Evolutionary conservation across 2,797 vertebrate genomes (phyloP).

Genomic region (Clamator glandarius): DNA sequence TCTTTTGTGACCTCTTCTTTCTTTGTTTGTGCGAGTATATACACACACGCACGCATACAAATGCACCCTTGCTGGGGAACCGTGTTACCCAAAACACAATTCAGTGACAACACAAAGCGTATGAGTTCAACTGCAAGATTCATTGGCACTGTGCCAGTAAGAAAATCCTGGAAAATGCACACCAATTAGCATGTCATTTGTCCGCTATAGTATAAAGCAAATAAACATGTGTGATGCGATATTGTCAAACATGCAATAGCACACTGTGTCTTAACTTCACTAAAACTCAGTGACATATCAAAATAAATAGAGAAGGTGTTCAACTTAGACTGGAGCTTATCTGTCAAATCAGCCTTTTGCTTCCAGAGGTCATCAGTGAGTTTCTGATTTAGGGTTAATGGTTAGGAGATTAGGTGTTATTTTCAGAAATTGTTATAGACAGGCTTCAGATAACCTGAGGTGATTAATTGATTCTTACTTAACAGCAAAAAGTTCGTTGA

Average conservation of each 20-base stretch:
- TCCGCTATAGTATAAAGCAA: neutral
- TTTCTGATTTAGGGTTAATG: neutral
- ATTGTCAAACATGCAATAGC: neutral
- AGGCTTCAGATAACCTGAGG: neutral
- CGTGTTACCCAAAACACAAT: neutral
- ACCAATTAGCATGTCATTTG: neutral
- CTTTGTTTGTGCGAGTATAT: neutral
- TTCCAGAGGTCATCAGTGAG: neutral
- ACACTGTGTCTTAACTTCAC: neutral
- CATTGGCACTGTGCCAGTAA: neutral
- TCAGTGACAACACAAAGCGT: neutral
- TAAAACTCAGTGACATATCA: neutral
- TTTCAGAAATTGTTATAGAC: neutral
- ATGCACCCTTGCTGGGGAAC: neutral
- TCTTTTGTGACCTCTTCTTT: neutral
- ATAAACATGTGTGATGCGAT: neutral
- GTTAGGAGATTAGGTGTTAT: neutral
- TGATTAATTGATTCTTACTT: neutral
- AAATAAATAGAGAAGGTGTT: neutral
- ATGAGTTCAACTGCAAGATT: neutral
- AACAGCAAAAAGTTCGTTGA: neutral
- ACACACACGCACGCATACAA: neutral
- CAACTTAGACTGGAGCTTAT: neutral
- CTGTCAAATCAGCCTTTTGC: neutral
- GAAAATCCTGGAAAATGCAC: neutral